Conservation (phyloP, 1,140 invertebrate species). For the Cepaea nemoralis region DNA sequence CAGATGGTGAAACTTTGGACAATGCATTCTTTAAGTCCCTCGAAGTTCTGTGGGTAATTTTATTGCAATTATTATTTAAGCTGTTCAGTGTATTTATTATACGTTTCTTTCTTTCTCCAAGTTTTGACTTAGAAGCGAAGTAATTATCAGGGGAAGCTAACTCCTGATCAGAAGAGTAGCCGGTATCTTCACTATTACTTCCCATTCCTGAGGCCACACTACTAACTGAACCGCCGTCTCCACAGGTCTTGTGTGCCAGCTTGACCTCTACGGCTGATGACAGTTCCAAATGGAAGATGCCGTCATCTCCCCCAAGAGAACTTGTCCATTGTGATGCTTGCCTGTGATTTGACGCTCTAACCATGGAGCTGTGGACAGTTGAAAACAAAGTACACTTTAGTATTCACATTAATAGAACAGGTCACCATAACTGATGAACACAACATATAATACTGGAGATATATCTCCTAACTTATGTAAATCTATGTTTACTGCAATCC, state of each 20-base stretch:
- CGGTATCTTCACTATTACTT: slow-evolving; percentile 50
- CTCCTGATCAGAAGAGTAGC: slow-evolving; percentile 44
- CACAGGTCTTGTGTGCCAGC: background rate
- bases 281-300: slow-evolving; percentile 56
- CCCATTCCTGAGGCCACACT: slow-evolving; percentile 31
- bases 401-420: too few species aligned
- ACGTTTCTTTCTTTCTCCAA: background rate
- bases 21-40: background rate
- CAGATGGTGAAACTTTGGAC: background rate
- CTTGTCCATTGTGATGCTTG: slow-evolving; percentile 45
- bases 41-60: background rate
- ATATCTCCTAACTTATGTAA: too few species aligned
- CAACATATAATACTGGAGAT: too few species aligned
- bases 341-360: slow-evolving; percentile 16
- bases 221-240: slow-evolving; percentile 36
- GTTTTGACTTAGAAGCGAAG: background rate
- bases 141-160: slow-evolving; percentile 12
- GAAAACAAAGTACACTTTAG: too few species aligned
- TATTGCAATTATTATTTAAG: background rate
- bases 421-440: too few species aligned
- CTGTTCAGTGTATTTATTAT: background rate
- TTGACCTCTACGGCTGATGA: slow-evolving; percentile 12
- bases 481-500: too few species aligned
- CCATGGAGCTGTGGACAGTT: slow-evolving; percentile 9
- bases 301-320: slow-evolving; percentile 49